Evolutionary conservation across 2,888 invertebrate species (phyloP).

Genomic region (Sarcophaga variegata): DNA sequence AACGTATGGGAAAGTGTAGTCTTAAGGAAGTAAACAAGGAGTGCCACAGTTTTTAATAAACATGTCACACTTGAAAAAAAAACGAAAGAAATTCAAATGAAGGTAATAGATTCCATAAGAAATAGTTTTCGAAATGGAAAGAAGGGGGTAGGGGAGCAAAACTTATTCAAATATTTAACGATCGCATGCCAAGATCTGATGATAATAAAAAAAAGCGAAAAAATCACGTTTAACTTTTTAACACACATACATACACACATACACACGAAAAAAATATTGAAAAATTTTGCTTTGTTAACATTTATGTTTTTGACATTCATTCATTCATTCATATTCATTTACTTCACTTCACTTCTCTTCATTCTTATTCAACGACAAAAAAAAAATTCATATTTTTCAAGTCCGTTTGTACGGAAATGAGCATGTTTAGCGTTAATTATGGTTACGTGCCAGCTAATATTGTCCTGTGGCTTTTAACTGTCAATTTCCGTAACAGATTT

Average conservation of each 20-base stretch:
- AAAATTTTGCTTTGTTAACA: slow-evolving; percentile 63
- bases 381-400: not conserved
- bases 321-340: slow-evolving; percentile 20
- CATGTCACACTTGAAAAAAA: slow-evolving; percentile 44
- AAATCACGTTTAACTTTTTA: slow-evolving; percentile 66
- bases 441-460: slow-evolving; percentile 75
- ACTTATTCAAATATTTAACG: slow-evolving; percentile 57
- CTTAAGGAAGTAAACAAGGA: slow-evolving; percentile 24
- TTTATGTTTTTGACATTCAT: slow-evolving; percentile 46
- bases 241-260: not conserved
- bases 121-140: not conserved
- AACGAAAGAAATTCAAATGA: not conserved
- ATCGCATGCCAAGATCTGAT: slow-evolving; percentile 69
- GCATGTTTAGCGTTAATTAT: slow-evolving; percentile 79
- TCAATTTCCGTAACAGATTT: slow-evolving; percentile 76
- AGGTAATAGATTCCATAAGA: slow-evolving; percentile 23
- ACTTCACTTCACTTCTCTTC: slow-evolving; percentile 2
- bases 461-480: slow-evolving; percentile 77
- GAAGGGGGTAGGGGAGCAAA: not conserved
- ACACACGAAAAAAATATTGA: slow-evolving; percentile 48
- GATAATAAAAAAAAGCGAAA: slow-evolving; percentile 69
- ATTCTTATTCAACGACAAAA: too few species aligned
- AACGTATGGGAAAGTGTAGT: not conserved
- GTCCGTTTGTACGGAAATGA: slow-evolving; percentile 76
- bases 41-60: slow-evolving; percentile 56